Evolutionary conservation across 2,888 invertebrate species (phyloP).

Genomic region (Chelonus formosanus): DNA sequence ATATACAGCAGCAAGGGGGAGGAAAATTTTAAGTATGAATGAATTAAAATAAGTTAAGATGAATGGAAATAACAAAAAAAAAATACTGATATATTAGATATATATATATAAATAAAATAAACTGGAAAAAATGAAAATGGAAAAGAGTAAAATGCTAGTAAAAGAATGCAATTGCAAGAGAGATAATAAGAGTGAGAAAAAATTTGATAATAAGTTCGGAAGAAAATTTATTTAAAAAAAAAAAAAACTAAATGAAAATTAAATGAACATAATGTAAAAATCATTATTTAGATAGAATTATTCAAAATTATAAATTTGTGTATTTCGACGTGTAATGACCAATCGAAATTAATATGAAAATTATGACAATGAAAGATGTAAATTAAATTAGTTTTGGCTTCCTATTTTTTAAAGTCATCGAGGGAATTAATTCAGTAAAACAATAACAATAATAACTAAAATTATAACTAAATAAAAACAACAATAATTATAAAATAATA

Average conservation of each 20-base stretch:
- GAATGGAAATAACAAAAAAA: slow-evolving; percentile 13
- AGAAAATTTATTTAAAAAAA: slow-evolving; percentile 18
- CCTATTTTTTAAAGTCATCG: no score
- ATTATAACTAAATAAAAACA: no score
- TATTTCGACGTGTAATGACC: no score
- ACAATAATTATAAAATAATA: no score
- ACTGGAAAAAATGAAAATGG: not conserved
- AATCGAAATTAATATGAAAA: no score
- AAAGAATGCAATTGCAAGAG: slow-evolving; percentile 24
- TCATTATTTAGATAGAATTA: no score
- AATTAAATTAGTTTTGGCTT: no score
- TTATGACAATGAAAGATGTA: no score
- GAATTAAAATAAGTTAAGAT: slow-evolving; percentile 7
- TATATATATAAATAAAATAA: slow-evolving; percentile 24
- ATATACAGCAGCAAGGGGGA: slow-evolving; percentile 32
- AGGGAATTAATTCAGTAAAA: no score
- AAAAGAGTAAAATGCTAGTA: slow-evolving; percentile 13
- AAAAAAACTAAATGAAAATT: not conserved
- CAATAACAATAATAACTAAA: no score
- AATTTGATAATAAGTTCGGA: slow-evolving; percentile 20
- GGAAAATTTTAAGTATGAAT: slow-evolving; percentile 25
- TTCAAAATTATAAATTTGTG: no score
- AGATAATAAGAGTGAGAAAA: slow-evolving; percentile 27
- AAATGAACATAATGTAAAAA: no score
- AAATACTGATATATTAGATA: slow-evolving; percentile 23